Evolutionary conservation across 1,140 invertebrate genomes (phyloP), one percentile per base, ranked within the genome.

Genomic region (Aphaenogaster floridana): DNA sequence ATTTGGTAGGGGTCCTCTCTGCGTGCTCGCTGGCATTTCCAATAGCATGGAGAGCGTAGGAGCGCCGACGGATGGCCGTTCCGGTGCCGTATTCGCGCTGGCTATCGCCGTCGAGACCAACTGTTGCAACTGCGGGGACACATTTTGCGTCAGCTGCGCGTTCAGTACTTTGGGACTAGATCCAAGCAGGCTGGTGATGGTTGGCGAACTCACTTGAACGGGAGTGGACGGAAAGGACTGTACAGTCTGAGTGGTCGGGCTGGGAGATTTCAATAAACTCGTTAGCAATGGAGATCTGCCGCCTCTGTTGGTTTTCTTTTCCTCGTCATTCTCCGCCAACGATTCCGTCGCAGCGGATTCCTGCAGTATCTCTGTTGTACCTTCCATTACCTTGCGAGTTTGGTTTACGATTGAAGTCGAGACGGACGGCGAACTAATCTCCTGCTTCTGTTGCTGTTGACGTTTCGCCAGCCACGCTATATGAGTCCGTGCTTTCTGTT

Each of bases 201-300:
- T 96, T 6, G 96, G 96, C 57, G 96, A 96, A 3, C 90, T 93
- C 3, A 93, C 93, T 83, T 95, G 94, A 8, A 92, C 93, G 3
- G 94, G 92, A 21, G 93, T 93, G 11, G 93, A 93, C 3, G 95
- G 91, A 28, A 61, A 76, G 50, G 94, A 94, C 87, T 96, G 96
- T n/a, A 94, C 90, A 8, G 80, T 48, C 72, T 95, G 94, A 17
- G 93, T 94, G 0, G 94, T 95, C 7, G 95, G 93, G 89, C 93
- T 95, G 0, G 97, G 97, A n/a, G 97, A 98, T 93, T 98, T 98
- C 0, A 98, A 95, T 15, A 98, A 95, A 86, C 97, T 98, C 6
- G 98, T 98, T 42, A 98, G 94, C n/a, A 98, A 93, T 0, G 98
- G 98, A 0, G 98, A 98, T 52, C 95, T 94, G 28, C 94, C 93